Evolutionary conservation across 1,140 invertebrate species (phyloP).

Genomic region (Asobara japonica): DNA sequence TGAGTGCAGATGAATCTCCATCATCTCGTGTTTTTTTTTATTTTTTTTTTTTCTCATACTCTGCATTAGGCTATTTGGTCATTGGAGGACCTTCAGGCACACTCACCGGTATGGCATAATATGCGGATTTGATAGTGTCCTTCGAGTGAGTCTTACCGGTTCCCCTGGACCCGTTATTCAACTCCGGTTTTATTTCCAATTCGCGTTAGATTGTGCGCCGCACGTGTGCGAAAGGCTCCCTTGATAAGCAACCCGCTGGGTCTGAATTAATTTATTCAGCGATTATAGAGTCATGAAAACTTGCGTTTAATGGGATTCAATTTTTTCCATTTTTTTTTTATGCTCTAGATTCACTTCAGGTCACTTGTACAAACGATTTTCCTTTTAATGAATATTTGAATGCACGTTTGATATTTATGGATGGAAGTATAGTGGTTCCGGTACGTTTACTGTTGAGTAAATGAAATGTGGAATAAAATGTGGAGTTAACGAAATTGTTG

Average conservation of each 20-base stretch:
- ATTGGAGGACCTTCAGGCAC: constrained; percentile 5
- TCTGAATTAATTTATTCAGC: constrained; percentile 30
- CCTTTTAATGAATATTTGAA: neutral
- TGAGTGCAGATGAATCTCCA: neutral
- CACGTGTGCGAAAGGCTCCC: constrained; percentile 11
- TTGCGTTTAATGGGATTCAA: constrained; percentile 4
- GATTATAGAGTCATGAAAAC: constrained; percentile 25
- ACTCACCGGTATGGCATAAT: neutral
- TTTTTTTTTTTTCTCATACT: constrained; percentile 1
- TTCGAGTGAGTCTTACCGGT: constrained; percentile 24
- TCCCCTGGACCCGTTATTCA: constrained; percentile 30
- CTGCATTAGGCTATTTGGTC: neutral
- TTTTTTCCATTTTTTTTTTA: neutral
- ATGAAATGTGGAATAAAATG: neutral
- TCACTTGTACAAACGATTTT: constrained; percentile 1
- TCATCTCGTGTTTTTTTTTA: neutral
- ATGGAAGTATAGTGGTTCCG: neutral
- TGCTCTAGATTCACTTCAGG: neutral
- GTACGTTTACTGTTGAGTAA: neutral
- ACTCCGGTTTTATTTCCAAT: constrained; percentile 34
- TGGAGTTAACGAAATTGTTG: neutral
- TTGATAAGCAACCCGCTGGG: constrained; percentile 15
- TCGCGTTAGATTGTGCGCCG: neutral
- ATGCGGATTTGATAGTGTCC: constrained; percentile 28
- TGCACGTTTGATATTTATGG: constrained; percentile 6